phyloP scores from a whole-genome alignment of 2,797 vertebrate genomes.

The Tragopan temminckii region DNA sequence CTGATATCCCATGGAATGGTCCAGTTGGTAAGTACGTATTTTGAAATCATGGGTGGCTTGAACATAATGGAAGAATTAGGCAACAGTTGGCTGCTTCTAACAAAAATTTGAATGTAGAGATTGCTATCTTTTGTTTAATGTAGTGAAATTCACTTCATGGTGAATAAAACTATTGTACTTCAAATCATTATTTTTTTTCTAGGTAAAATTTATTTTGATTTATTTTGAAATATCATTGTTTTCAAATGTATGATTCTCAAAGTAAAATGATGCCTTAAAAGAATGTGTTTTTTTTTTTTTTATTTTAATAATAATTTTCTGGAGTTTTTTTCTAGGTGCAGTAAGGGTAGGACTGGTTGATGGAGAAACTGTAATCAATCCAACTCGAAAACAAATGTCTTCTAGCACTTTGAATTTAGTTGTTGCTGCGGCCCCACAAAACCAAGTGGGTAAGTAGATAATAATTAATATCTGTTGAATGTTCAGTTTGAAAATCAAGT shows the following conservation, averaged over 20 bases:
- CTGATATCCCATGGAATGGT: slow-evolving; percentile 98
- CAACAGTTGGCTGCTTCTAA: background rate
- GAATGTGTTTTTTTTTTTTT: background rate
- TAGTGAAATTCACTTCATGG: background rate
- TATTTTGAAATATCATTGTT: background rate
- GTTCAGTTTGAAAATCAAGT: background rate
- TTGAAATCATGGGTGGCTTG: background rate
- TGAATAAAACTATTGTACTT: background rate
- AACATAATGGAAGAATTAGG: background rate
- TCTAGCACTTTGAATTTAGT: slow-evolving; percentile 91
- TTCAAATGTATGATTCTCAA: background rate
- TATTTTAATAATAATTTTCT: background rate
- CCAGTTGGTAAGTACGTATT: slow-evolving; percentile 88
- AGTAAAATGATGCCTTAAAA: background rate
- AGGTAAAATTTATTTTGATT: background rate
- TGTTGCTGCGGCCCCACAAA: slow-evolving; percentile 88
- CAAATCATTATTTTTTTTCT: background rate
- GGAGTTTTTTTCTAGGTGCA: slow-evolving; percentile 86
- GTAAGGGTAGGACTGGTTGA: slow-evolving; percentile 92
- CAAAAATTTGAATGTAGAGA: background rate
- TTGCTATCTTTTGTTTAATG: background rate
- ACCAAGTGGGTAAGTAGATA: slow-evolving; percentile 89
- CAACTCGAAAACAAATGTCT: slow-evolving; percentile 91
- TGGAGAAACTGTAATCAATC: slow-evolving; percentile 91
- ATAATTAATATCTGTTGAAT: background rate